phyloP scores from a whole-genome alignment of 2,113 vertebrate genomes.

The Oenanthe oenanthe region DNA sequence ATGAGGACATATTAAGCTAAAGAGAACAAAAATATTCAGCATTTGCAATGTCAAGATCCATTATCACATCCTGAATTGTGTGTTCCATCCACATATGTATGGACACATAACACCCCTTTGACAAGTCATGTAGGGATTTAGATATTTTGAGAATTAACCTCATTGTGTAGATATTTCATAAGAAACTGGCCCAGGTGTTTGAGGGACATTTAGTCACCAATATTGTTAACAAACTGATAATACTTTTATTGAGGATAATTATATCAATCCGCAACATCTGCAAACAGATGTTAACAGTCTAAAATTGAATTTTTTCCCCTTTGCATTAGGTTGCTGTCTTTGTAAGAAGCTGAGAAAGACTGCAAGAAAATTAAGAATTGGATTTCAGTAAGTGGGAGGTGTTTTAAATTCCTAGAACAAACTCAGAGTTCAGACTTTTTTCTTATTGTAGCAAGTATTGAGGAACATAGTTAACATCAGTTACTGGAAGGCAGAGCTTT shows the following conservation, averaged over 20 bases:
- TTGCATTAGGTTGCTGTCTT: background rate
- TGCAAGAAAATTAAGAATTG: background rate
- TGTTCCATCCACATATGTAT: background rate
- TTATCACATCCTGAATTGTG: background rate
- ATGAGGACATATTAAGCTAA: background rate
- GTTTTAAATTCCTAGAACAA: background rate
- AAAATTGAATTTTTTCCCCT: background rate
- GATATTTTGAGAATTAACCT: background rate
- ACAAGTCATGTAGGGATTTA: background rate
- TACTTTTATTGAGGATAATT: background rate
- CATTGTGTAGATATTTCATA: background rate
- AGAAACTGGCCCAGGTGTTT: background rate
- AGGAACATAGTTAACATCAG: background rate
- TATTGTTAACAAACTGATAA: background rate
- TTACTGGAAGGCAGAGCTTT: background rate
- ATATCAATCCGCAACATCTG: background rate
- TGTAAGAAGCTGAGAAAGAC: background rate
- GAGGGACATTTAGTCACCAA: background rate
- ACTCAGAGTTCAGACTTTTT: background rate
- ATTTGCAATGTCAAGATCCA: background rate
- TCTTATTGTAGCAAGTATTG: background rate
- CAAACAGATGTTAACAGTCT: background rate
- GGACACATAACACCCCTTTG: background rate
- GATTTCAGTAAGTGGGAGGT: background rate
- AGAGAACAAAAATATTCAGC: background rate